phyloP scores from a whole-genome alignment of 2,888 invertebrate species.

The Drosophila emarginata region DNA sequence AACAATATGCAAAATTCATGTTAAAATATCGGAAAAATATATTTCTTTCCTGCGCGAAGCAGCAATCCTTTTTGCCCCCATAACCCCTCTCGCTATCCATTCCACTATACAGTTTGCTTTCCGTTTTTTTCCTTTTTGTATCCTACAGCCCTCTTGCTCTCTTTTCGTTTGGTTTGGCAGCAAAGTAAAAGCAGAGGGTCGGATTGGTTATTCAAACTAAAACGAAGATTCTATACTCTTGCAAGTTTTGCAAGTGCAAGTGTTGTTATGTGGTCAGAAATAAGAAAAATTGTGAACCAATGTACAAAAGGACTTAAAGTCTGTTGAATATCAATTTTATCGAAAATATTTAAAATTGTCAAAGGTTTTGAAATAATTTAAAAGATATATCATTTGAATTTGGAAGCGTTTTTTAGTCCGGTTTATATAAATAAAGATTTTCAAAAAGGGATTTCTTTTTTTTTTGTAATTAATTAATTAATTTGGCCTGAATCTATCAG shows the following conservation, averaged over 20 bases:
- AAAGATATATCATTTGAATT: no score
- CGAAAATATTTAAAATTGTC: no score
- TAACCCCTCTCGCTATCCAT: constrained; percentile 14
- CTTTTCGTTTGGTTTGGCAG: constrained; percentile 58
- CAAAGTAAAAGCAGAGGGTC: constrained; percentile 30
- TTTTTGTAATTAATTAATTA: no score
- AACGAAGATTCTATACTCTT: neutral
- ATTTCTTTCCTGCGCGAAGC: constrained; percentile 64
- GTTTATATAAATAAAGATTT: no score
- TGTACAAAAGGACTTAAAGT: no score
- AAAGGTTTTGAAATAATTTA: no score
- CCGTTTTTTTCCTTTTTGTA: constrained; percentile 43
- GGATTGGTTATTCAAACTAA: neutral
- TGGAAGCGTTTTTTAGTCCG: no score
- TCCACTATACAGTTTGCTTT: neutral
- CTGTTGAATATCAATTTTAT: no score
- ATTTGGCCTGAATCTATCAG: no score
- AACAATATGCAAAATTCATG: constrained; percentile 80
- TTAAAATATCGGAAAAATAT: constrained; percentile 80
- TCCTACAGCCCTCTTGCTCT: constrained; percentile 48
- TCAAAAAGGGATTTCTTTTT: no score
- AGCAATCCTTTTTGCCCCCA: constrained; percentile 60
- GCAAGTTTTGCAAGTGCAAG: neutral
- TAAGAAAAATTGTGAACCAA: no score
- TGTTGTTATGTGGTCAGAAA: no score